Evolutionary conservation across 2,797 vertebrate genomes (phyloP), one percentile per base, ranked within the genome.

Genomic region (Pteronotus mesoamericanus): DNA sequence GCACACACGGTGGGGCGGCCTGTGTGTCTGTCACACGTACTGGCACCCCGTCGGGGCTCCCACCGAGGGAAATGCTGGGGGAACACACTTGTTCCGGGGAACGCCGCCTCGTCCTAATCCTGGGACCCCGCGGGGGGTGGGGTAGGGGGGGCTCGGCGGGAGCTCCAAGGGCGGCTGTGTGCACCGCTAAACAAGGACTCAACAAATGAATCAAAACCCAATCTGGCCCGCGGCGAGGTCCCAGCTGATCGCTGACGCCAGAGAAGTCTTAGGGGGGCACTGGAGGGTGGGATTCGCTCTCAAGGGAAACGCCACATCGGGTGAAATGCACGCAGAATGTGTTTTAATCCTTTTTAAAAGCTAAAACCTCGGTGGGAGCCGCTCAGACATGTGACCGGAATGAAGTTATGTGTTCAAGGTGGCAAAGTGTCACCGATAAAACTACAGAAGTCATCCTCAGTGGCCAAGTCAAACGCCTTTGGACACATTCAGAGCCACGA

Each of bases 1-100:
- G 5, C 15, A 19, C 9, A 26, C 5, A 0, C 0, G 0, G 15
- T 32, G 18, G 5, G 21, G 4, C n/a, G 37, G 4, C 21, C 8
- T 2, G 16, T 2, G 2, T 51, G 53, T 22, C 46, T 18, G 3
- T 57, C 16, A 19, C 26, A 44, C 1, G 48, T 0, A 16, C 26
- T 10, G 12, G 24, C 5, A 5, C 4, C 75, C 42, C 18, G 34
- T 46, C 24, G 22, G 29, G 3, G 11, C 22, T 22, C n/a, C 9
- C 0, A 2, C 6, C 9, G 10, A 32, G 57, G 57, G 32, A 14
- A 12, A 29, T 10, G 6, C 8, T 7, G 61, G 21, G 18, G 24
- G 21, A 59, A 12, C 24, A 0, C 26, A 11, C 24, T 11, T 11
- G 57, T 9, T 59, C 5, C 24, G 59, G 59, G 59, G 57, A 9